Percentiles rank a stretch among this genome's conserved stretches.
These are phyloP conservation scores for Monoplex corrugatus DNA, from an alignment of 2,888 invertebrate species.

Conservation along the genomic window DNA sequence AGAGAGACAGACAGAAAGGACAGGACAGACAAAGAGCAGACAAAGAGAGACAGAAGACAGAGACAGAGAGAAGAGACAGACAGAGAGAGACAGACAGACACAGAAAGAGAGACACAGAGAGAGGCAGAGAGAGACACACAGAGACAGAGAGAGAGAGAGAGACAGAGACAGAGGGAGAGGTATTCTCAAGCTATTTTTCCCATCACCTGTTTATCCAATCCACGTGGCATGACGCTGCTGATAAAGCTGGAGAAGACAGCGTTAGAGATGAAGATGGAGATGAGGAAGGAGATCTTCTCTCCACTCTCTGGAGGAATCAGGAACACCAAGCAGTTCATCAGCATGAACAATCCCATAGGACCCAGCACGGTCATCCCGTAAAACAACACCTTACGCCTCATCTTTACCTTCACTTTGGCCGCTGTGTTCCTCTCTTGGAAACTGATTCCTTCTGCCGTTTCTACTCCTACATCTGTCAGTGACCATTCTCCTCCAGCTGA, in stretches of 20 bases:
- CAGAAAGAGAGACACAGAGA: too few species aligned
- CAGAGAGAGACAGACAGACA: too few species aligned
- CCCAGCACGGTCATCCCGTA: conserved; percentile 30
- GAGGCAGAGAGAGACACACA: too few species aligned
- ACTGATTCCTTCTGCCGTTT: neutral
- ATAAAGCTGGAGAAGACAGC: conserved; percentile 47
- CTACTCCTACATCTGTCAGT: neutral
- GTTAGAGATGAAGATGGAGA: conserved; percentile 48
- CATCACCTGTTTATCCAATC: conserved; percentile 10
- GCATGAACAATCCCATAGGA: conserved; percentile 29
- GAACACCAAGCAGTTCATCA: conserved; percentile 42
- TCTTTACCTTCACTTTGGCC: neutral
- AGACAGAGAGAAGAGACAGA: too few species aligned
- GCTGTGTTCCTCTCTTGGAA: neutral
- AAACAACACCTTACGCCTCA: neutral
- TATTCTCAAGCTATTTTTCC: too few species aligned
- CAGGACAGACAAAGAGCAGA: too few species aligned
- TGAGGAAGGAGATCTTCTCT: conserved; percentile 43
- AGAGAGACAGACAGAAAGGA: too few species aligned
- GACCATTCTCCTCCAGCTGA: conserved; percentile 9
- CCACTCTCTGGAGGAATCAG: conserved; percentile 29
- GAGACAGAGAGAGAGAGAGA: too few species aligned
- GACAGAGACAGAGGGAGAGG: too few species aligned
- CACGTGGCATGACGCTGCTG: conserved; percentile 46
- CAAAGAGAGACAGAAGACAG: too few species aligned